A percentile compares a stretch with the other conserved stretches of the same genome.
Conservation (phyloP, 2,888 invertebrate genomes). For the Mellilla xanthometata region DNA sequence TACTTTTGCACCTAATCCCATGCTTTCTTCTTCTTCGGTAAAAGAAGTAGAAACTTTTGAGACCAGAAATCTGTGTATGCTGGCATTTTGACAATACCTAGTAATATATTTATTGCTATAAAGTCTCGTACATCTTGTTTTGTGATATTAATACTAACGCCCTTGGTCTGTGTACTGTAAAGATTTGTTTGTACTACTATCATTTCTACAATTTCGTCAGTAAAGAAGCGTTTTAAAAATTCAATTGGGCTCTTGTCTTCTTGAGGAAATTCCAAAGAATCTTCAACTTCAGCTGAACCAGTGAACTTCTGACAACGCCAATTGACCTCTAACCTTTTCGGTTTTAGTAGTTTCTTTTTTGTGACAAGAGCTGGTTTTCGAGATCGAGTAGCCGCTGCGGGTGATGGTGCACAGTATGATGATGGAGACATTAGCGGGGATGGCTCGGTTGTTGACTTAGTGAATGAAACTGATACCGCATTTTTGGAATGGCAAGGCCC, state of each 20-base stretch:
- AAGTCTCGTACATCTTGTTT: conserved; percentile 18
- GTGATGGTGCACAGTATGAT: neutral
- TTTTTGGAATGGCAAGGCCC: too few relatives aligned
- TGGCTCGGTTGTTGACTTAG: neutral
- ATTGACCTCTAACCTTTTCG: conserved; percentile 8
- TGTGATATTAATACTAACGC: conserved; percentile 10
- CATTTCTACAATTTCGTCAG: conserved; percentile 12
- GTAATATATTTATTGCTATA: conserved; percentile 3
- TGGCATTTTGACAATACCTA: neutral
- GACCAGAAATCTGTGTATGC: conserved; percentile 1
- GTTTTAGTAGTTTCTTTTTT: conserved; percentile 4
- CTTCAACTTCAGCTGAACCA: conserved; percentile 12
- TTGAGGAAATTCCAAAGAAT: neutral
- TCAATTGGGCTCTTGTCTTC: conserved; percentile 17
- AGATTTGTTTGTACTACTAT: conserved; percentile 17
- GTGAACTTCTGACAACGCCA: conserved; percentile 15
- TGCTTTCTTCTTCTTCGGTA: neutral
- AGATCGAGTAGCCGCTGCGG: conserved; percentile 15
- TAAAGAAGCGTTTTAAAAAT: conserved; percentile 18
- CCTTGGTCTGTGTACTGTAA: conserved; percentile 16
- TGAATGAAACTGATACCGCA: neutral
- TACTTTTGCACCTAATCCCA: neutral
- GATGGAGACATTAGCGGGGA: neutral
- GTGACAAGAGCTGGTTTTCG: conserved; percentile 11
- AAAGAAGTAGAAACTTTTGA: neutral